Evolutionary conservation across 2,888 invertebrate genomes (phyloP).

Genomic region (Chouioia cunea): DNA sequence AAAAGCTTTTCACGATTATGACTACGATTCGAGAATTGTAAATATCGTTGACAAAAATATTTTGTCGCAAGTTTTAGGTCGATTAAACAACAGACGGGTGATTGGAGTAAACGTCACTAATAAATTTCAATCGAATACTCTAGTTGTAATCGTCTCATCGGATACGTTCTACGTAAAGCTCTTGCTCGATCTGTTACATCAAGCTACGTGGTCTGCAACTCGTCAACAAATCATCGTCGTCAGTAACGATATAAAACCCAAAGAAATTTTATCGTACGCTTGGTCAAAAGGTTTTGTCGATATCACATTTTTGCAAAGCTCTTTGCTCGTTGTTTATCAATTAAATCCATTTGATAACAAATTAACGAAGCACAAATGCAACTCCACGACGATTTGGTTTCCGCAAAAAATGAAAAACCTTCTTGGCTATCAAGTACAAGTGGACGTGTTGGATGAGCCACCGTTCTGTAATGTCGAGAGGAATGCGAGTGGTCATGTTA

Average conservation of each 20-base stretch:
- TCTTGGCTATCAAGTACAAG: background rate
- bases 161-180: background rate
- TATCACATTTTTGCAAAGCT: conserved; percentile 2
- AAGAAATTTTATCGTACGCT: background rate
- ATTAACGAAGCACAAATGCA: background rate
- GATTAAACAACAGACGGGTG: too few relatives aligned
- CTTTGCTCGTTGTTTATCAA: background rate
- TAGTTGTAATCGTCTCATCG: background rate
- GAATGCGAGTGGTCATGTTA: conserved; percentile 22
- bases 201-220: background rate
- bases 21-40: too few relatives aligned
- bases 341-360: background rate
- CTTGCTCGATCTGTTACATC: background rate
- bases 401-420: conserved; percentile 21
- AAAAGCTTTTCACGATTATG: too few relatives aligned
- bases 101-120: too few relatives aligned
- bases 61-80: too few relatives aligned
- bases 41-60: too few relatives aligned
- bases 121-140: background rate
- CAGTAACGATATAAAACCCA: too few relatives aligned
- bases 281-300: conserved; percentile 14
- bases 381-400: background rate
- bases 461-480: conserved; percentile 12
- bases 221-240: background rate
- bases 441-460: conserved; percentile 10